Evolutionary conservation across 2,113 vertebrate species (phyloP).

Genomic region (Perca fluviatilis): DNA sequence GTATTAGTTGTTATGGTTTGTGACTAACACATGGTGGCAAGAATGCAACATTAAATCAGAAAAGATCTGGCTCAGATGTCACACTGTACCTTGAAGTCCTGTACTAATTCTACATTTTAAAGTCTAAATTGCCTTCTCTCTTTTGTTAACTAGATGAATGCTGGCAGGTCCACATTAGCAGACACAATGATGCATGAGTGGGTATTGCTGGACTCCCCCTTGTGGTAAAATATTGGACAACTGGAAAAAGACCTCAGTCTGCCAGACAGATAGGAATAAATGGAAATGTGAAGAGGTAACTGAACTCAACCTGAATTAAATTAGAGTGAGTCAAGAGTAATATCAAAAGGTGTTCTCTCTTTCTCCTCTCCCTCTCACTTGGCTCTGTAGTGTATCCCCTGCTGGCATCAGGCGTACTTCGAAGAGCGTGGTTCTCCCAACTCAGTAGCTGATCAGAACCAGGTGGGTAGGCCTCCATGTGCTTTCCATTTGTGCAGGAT

Average conservation of each 20-base stretch:
- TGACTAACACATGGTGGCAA: not conserved
- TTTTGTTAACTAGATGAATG: constrained; percentile 4
- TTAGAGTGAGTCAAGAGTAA: constrained; percentile 55
- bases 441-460: constrained; percentile 86
- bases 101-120: not conserved
- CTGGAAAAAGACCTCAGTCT: constrained; percentile 38
- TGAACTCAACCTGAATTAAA: constrained; percentile 62
- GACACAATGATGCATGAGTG: constrained; percentile 22
- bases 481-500: constrained; percentile 85
- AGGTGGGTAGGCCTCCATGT: constrained; percentile 83
- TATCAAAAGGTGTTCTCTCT: constrained; percentile 66
- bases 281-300: constrained; percentile 33
- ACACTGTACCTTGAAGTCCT: not conserved
- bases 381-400: constrained; percentile 52
- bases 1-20: not conserved
- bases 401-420: constrained; percentile 58
- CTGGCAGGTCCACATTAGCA: constrained; percentile 4
- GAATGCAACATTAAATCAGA: constrained; percentile 6
- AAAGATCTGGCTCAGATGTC: not conserved
- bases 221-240: constrained; percentile 64
- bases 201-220: constrained; percentile 74
- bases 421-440: constrained; percentile 71
- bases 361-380: constrained; percentile 37
- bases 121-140: not conserved
- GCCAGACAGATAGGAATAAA: constrained; percentile 41